Percentiles rank a stretch among this genome's conserved stretches.
Evolutionary conservation across 37 sponge, comb jelly and placozoan species (phyloP).

Genomic region (Spongilla lacustris): DNA sequence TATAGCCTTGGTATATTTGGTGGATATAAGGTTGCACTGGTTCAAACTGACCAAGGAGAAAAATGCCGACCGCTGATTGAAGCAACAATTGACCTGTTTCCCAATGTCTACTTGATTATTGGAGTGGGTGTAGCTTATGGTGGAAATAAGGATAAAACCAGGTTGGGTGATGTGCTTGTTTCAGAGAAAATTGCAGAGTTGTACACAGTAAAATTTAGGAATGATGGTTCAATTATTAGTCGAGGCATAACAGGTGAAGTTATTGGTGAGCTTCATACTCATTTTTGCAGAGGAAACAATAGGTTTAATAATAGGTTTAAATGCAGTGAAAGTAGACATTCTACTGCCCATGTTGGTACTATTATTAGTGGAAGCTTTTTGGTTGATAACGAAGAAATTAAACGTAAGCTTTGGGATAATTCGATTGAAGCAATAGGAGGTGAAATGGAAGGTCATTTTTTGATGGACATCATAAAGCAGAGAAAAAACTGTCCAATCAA

Average conservation of each 20-base stretch:
- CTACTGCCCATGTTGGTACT: neutral
- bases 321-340: neutral
- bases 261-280: neutral
- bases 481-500: neutral
- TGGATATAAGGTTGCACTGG: conserved; percentile 5
- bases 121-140: conserved; percentile 13
- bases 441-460: conserved; percentile 10
- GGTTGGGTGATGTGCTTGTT: neutral
- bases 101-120: neutral
- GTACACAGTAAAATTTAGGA: neutral
- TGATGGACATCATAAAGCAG: neutral
- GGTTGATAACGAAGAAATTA: neutral
- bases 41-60: neutral
- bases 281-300: neutral
- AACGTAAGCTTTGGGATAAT: neutral
- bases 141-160: neutral
- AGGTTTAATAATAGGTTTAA: neutral
- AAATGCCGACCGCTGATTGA: neutral
- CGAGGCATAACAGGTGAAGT: neutral
- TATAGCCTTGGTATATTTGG: neutral
- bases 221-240: neutral
- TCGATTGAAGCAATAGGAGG: conserved; percentile 5
- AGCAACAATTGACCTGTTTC: neutral
- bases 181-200: neutral
- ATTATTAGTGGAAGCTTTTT: neutral